Evolutionary conservation across 2,888 invertebrate genomes (phyloP).

Genomic region (Tipula confusa): DNA sequence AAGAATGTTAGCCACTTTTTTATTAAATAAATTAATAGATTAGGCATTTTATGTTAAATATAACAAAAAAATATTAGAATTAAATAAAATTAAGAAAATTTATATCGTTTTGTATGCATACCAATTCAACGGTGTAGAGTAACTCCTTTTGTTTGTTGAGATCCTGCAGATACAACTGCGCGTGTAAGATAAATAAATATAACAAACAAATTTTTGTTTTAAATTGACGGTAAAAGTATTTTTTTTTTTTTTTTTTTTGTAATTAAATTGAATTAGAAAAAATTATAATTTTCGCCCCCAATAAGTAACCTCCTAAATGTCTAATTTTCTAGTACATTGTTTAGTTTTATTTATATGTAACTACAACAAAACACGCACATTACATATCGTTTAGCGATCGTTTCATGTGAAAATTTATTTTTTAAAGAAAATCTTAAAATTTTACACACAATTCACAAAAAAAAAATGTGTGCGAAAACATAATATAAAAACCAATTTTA

Average conservation of each 20-base stretch:
- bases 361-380: constrained; percentile 25
- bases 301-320: background rate
- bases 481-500: background rate
- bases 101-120: constrained; percentile 44
- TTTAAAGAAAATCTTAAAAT: background rate
- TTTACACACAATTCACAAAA: background rate
- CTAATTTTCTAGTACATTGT: background rate
- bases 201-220: constrained; percentile 28
- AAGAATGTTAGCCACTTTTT: background rate
- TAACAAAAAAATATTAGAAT: constrained; percentile 5
- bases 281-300: constrained; percentile 31
- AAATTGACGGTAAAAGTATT: constrained; percentile 5
- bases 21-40: constrained; percentile 17
- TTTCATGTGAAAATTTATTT: background rate
- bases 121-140: constrained; percentile 78
- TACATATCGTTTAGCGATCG: background rate
- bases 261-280: constrained; percentile 30
- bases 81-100: background rate
- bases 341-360: background rate
- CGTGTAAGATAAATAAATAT: constrained; percentile 48
- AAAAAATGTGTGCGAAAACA: constrained; percentile 1
- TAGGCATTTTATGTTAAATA: no score
- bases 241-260: no score
- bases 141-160: constrained; percentile 81
- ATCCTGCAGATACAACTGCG: constrained; percentile 85